Base-by-base conservation (phyloP, 2,888 invertebrate species). In the Cryptosula pallasiana region DNA sequence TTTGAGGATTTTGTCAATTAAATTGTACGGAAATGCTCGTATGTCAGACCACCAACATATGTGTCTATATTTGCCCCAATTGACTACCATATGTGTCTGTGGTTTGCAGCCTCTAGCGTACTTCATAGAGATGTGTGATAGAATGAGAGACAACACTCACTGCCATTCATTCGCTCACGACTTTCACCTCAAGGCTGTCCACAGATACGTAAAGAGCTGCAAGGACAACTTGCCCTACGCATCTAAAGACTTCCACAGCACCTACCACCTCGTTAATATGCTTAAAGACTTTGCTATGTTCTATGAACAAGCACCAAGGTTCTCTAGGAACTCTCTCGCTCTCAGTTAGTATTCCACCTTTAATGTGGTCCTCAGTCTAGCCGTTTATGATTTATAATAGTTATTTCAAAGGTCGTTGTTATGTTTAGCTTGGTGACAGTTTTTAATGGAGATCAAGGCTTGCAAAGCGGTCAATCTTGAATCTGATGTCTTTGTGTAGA, bases 101-200 rank as follows among this genome's bases (percentile, higher is more conserved):
- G n/a, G n/a, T n/a, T n/a, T 27, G 5, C 58, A 58, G 58, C 25
- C 58, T 27, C 5, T 58, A 5, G 5, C 58, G 9, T 25, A 36
- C 36, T 83, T 83, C 78, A 81, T 83, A 23, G 83, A 84, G 72
- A 83, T 83, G 73, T 82, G 83, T 78, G 91, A 91, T 80, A 88
- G 89, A 79, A 89, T 90, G 74, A 90, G 90, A 81, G 88, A 90
- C 74, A 86, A 89, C 74, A 90, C 91, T 87, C 91, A 91, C 82
- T 86, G 91, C 72, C 91, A 91, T 83, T 91, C 91, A 1, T 91
- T 91, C 81, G 90, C 91, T 0, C 91, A 91, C 78, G 91, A 91
- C 84, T 91, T 90, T 82, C 91, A 91, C 81, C 84, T 91, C 73
- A 87, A 91, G 54, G 88, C 88, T 73, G 88, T 91, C 72, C 89